phyloP scores from a whole-genome alignment of 2,888 invertebrate species.

The Belgica antarctica region DNA sequence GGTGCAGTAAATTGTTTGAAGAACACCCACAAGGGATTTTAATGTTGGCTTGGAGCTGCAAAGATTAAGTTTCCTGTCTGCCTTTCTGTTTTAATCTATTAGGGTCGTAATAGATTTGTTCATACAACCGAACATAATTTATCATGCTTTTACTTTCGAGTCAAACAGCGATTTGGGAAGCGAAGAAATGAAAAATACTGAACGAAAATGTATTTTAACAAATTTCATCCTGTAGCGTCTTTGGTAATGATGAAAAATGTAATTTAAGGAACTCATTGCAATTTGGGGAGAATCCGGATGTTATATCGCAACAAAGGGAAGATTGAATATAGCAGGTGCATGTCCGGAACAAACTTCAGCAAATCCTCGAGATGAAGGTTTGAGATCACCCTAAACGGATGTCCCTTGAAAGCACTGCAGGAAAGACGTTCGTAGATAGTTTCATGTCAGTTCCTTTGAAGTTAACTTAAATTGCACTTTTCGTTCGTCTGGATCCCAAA shows the following conservation, averaged over 20 bases:
- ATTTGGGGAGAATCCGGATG: too few species aligned
- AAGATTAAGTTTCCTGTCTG: neutral
- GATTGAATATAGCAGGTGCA: too few species aligned
- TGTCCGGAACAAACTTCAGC: too few species aligned
- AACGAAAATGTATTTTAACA: neutral
- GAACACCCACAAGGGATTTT: neutral
- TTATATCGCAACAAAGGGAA: too few species aligned
- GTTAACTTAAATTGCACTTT: too few species aligned
- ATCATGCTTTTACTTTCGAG: neutral
- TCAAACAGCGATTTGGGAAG: neutral
- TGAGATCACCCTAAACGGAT: too few species aligned
- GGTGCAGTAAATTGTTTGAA: neutral
- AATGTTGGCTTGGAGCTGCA: neutral
- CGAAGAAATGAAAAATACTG: neutral
- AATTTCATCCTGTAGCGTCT: neutral
- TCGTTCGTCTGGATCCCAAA: too few species aligned
- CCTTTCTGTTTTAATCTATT: conserved; percentile 4
- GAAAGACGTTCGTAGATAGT: too few species aligned
- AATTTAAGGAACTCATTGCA: too few species aligned
- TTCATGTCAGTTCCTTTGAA: too few species aligned
- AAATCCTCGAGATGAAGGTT: too few species aligned
- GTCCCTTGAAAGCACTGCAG: too few species aligned
- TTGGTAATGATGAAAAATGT: neutral
- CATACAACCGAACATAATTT: conserved; percentile 10
- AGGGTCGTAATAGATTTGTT: conserved; percentile 2